These are phyloP conservation scores for Mesochorus sp. DNA, from an alignment of 2,888 invertebrate species.

Conservation along the genomic window DNA sequence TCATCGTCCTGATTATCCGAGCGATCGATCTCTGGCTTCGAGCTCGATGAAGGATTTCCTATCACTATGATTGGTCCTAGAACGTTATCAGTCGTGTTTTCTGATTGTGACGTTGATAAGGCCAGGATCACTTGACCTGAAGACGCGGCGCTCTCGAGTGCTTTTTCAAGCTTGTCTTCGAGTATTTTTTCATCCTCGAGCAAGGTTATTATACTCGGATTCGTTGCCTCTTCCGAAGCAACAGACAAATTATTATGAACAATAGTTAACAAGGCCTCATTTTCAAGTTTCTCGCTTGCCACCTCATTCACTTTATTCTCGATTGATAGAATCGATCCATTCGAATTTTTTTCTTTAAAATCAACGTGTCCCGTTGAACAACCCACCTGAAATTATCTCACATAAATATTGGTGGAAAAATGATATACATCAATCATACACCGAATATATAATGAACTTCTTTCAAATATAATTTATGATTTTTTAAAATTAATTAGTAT, in stretches of 20 bases:
- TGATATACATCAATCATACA: too few relatives aligned
- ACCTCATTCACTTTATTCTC: background rate
- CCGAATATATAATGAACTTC: too few relatives aligned
- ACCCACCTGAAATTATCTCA: slow-evolving; percentile 41
- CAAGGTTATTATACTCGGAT: background rate
- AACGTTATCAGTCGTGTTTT: slow-evolving; percentile 9
- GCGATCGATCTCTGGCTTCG: background rate
- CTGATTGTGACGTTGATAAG: slow-evolving; percentile 13
- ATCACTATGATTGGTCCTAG: slow-evolving; percentile 20
- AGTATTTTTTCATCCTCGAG: slow-evolving; percentile 22
- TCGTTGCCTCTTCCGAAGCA: background rate
- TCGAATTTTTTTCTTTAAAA: slow-evolving; percentile 17
- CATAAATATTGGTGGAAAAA: too few relatives aligned
- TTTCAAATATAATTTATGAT: too few relatives aligned
- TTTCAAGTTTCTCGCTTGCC: background rate
- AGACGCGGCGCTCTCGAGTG: slow-evolving; percentile 33
- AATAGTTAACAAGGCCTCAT: background rate
- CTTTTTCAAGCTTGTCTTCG: slow-evolving; percentile 34
- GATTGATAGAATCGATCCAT: slow-evolving; percentile 21
- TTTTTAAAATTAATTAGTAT: background rate
- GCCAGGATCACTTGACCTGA: slow-evolving; percentile 45
- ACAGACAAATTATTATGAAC: slow-evolving; percentile 7
- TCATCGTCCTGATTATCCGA: background rate
- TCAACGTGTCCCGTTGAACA: background rate
- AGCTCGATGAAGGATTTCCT: slow-evolving; percentile 7